Evolutionary conservation across 2,113 vertebrate species (phyloP), one percentile per base, ranked within the genome.

Genomic region (Percina caprodes): DNA sequence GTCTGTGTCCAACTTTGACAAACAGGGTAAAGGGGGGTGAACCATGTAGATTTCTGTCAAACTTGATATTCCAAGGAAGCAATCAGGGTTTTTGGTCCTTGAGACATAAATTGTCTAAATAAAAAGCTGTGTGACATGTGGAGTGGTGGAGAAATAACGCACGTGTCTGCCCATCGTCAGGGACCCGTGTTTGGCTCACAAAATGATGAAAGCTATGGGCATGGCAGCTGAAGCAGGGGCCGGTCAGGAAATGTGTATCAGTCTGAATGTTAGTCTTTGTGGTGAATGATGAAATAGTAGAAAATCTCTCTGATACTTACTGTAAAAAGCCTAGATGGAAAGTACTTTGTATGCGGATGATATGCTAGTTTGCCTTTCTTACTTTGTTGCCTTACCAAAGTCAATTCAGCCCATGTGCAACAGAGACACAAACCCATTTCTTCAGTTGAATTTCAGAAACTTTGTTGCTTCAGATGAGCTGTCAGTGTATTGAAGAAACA

Each of bases 261-360:
- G 69, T 69, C 51, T 19, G 8, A 74, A 51, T 61, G 62, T 42
- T 58, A 18, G 42, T 59, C 59, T 77, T 79, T 80, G 56, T 73
- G 33, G 24, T 68, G 19, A 82, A 62, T 88, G 82, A 81, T 89
- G 73, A 89, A 91, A 84, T 48, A 30, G 66, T 54, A 26, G 61
- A 83, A 71, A 79, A 90, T 77, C 49, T 23, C 45, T 73, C 45
- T 51, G 60, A 62, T 24, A 30, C 67, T 83, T 14, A 3, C 8
- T 14, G 69, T 69, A 59, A 84, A 82, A 86, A 35, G 68, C 6
- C 13, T 0, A 30, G 49, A 59, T 11, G 4, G 1, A 55, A 70
- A 71, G 73, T 78, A 30, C 35, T 83, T 76, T 85, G 69, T 77
- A 65, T 87, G 78, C 77, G n/a, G 30, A 39, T 58, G 73, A 39